Base-by-base conservation (phyloP, 1,140 invertebrate genomes). In the Camponotus floridanus region DNA sequence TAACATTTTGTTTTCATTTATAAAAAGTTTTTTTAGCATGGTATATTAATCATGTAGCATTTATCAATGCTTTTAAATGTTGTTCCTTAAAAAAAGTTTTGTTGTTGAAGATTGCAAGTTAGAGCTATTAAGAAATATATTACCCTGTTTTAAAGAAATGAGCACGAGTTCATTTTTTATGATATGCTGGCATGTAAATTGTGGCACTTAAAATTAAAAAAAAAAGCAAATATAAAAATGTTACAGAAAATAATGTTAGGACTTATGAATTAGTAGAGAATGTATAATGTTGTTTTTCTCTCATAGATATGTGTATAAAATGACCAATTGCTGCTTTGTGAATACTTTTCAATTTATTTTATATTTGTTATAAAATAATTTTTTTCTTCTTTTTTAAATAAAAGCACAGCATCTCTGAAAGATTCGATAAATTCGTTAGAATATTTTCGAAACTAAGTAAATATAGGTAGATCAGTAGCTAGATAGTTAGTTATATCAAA, bases 401-500 rank as follows among this genome's bases (percentile, higher is more conserved):
- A 59, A n/a, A 48, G 61, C n/a, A 68, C 48, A 81, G 39, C 33
- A 26, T 8, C 48, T 21, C 21, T 76, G 7, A 59, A 86, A 65
- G 39, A 51, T 9, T 86, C 21, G 36, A 73, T 55, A 57, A 73
- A 33, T 73, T 55, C 8, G 9, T 42, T 89, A 79, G 78, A 80
- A 11, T 80, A 62, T 39, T 86, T 85, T 42, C 42, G 70, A 80
- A 39, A 33, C n/a, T 83, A 76, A 85, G 78, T 90, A 90, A 62
- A 87, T 18, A 51, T 90, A 65, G 33, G 7, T 85, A 85, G 81
- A 45, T 76, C 2, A 64, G 55, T 85, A 78, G 86, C 5, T 85
- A 85, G 86, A 21, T 87, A 78, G 70, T 71, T 86, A 78, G 70
- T 78, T 76, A 48, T 55, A 85, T 90, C 78, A 90, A 92, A 93